Conservation (phyloP, 2,797 vertebrate species). For the Miichthys miiuy region DNA sequence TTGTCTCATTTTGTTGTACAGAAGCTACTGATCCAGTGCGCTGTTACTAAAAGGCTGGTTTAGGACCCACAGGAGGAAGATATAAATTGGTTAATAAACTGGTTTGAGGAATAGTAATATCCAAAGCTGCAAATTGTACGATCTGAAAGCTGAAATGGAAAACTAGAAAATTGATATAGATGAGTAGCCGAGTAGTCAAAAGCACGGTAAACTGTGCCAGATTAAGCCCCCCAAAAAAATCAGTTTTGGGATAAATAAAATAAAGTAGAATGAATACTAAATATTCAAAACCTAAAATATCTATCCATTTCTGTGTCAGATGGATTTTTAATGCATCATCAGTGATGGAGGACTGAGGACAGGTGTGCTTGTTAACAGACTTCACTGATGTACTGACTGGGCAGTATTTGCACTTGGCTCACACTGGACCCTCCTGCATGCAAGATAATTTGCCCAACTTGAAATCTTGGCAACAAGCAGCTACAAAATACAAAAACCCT, state of each 20-base stretch:
- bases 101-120: constrained; percentile 22
- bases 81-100: constrained; percentile 43
- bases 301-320: background rate
- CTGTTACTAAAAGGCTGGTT: constrained; percentile 47
- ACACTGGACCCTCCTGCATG: background rate
- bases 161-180: background rate
- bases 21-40: constrained; percentile 53
- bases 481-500: background rate
- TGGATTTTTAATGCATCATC: background rate
- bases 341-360: background rate
- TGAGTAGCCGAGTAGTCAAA: background rate
- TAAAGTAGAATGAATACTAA: background rate
- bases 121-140: constrained; percentile 23
- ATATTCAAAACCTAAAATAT: background rate
- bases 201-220: background rate
- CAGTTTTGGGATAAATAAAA: background rate
- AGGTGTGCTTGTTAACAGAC: background rate
- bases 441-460: constrained; percentile 14
- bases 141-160: constrained; percentile 10
- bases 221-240: constrained; percentile 1
- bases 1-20: constrained; percentile 70
- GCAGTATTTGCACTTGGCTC: constrained; percentile 1
- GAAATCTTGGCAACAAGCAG: constrained; percentile 4
- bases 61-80: constrained; percentile 24
- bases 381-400: constrained; percentile 3